phyloP scores from a whole-genome alignment of 2,797 vertebrate species.

The Falco cherrug region DNA sequence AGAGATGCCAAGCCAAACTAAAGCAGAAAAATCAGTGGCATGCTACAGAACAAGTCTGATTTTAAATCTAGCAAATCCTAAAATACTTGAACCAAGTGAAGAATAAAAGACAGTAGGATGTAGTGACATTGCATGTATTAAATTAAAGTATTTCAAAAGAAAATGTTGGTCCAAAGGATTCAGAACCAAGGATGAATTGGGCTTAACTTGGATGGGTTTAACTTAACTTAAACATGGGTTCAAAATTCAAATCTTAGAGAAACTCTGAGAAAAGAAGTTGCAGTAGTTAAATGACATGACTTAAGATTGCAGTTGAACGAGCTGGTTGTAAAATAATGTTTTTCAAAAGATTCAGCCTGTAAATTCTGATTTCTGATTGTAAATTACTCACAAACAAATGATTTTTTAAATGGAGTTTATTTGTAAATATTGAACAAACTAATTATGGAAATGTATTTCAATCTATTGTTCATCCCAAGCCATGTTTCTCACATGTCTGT shows the following conservation, averaged over 20 bases:
- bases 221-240: neutral
- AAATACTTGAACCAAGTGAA: neutral
- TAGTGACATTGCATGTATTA: neutral
- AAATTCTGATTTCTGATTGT: neutral
- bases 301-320: neutral
- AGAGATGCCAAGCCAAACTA: neutral
- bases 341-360: neutral
- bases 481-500: neutral
- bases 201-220: neutral
- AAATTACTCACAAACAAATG: neutral
- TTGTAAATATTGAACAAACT: neutral
- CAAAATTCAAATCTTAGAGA: neutral
- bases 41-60: neutral
- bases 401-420: neutral
- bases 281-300: neutral
- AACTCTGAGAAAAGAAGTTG: neutral
- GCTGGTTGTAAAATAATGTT: neutral
- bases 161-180: neutral
- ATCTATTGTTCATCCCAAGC: neutral
- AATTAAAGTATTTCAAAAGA: neutral
- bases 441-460: neutral
- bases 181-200: neutral
- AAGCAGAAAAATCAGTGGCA: neutral
- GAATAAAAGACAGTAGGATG: neutral
- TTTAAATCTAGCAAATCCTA: neutral